Base-by-base conservation (phyloP, 2,797 vertebrate species). In the Sebastes oblongus region DNA sequence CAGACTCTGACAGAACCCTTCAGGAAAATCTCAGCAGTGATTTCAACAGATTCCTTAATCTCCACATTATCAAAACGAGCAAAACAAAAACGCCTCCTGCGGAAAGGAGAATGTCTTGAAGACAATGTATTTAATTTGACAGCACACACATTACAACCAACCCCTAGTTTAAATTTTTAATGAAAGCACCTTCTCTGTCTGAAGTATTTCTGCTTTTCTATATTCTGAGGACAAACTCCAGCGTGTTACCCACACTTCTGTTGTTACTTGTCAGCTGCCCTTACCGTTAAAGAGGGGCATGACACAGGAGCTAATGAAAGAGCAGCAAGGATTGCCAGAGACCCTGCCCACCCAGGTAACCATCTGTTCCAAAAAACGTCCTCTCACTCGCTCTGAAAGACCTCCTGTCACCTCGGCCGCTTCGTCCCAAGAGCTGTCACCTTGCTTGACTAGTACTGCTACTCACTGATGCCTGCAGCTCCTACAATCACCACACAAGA, bases 261-360 rank as follows among this genome's bases (percentile, higher is more conserved):
- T 46, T 67, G 75, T 66, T 75, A 50, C 52, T 69, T 79, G 78
- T 83, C 83, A 68, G 66, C 69, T 20, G n/a, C 50, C 55, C 54
- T 39, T 34, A 36, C 58, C 3, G 0, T 72, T 72, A 67, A 74
- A 77, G 27, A 69, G 27, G 59, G 34, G n/a, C 73, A 16, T 72
- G 81, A 82, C 85, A 86, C 58, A 1, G 69, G 42, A 81, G 84
- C 77, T 81, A 85, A 88, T 83, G 84, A 88, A 83, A 80, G 81
- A 74, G 75, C 85, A 77, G 69, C 54, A 6, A 64, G 75, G 72
- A 71, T 36, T 24, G 64, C 64, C 73, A 22, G 66, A 7, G 25
- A 52, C 64, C 74, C 81, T 52, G 25, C 56, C 54, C 52, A n/a
- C 62, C 34, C 73, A 80, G 67, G 74, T 70, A 42, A 78, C 85